A percentile compares a stretch with the other conserved stretches of the same genome.
These are phyloP conservation scores for Macrosteles quadrilineatus DNA, from an alignment of 1,140 invertebrate species.

Conservation along the genomic window DNA sequence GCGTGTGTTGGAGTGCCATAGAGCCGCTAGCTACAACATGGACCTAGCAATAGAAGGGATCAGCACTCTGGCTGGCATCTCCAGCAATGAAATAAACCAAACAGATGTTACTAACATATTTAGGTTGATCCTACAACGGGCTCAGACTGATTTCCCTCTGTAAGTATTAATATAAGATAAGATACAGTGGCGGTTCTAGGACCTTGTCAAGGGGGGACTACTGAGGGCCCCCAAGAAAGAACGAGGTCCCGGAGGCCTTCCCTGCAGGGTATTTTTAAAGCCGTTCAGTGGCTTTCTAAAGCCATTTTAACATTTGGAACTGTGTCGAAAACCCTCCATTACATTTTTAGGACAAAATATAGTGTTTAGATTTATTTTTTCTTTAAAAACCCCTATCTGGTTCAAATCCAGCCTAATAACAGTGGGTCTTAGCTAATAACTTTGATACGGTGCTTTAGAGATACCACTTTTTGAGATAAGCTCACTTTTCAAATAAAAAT, in stretches of 20 bases:
- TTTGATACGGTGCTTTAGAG: too few relatives aligned
- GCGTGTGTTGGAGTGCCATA: background rate
- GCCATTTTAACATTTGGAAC: too few relatives aligned
- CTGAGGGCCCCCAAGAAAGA: background rate
- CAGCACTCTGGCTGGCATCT: background rate
- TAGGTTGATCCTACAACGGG: background rate
- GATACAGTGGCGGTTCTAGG: too few relatives aligned
- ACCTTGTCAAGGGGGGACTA: too few relatives aligned
- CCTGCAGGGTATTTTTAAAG: background rate
- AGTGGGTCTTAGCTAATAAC: too few relatives aligned
- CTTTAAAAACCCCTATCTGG: background rate
- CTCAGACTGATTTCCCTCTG: background rate
- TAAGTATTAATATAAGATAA: background rate
- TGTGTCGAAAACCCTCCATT: background rate
- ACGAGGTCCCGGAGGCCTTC: too few relatives aligned
- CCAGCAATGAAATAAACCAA: background rate
- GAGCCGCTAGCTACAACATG: background rate
- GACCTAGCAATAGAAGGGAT: background rate
- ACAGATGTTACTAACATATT: background rate
- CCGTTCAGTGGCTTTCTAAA: background rate
- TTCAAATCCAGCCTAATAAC: background rate
- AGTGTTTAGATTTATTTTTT: background rate
- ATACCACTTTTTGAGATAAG: too few relatives aligned
- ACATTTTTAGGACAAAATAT: background rate
- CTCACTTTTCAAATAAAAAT: too few relatives aligned